Evolutionary conservation across 1,140 invertebrate genomes (phyloP).

Genomic region (Hylaeus volcanicus): DNA sequence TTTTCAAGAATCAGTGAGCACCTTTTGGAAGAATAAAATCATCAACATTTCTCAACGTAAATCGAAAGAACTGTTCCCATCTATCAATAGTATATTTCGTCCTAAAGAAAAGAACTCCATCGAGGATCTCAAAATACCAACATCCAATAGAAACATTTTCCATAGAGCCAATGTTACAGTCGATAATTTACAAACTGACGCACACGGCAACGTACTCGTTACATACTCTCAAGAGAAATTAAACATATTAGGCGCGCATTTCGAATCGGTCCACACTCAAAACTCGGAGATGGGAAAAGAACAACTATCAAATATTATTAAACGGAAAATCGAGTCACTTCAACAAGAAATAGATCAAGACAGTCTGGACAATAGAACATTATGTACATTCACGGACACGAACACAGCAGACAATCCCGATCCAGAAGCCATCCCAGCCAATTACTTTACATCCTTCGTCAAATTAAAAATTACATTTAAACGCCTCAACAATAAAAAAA

Average conservation of each 20-base stretch:
- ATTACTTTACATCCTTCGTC: neutral
- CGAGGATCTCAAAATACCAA: neutral
- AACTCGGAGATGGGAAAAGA: no score
- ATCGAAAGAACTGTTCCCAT: neutral
- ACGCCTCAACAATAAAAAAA: constrained; percentile 7
- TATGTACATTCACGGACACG: neutral
- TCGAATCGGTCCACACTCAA: no score
- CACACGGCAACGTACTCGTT: no score
- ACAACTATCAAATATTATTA: no score
- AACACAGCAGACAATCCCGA: neutral
- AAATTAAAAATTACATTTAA: constrained; percentile 1
- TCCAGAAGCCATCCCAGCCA: rapidly evolving
- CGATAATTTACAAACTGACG: no score
- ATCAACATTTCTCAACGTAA: neutral
- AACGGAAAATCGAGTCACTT: no score
- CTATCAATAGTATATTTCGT: neutral
- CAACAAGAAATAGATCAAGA: no score
- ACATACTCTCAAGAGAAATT: no score
- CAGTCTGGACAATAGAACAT: no score
- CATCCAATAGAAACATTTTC: no score
- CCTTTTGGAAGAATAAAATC: neutral
- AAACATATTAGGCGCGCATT: no score
- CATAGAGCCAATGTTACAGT: no score
- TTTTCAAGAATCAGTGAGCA: neutral
- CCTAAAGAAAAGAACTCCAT: neutral